phyloP scores from a whole-genome alignment of 2,797 vertebrate species.

The Scolopax rusticola region DNA sequence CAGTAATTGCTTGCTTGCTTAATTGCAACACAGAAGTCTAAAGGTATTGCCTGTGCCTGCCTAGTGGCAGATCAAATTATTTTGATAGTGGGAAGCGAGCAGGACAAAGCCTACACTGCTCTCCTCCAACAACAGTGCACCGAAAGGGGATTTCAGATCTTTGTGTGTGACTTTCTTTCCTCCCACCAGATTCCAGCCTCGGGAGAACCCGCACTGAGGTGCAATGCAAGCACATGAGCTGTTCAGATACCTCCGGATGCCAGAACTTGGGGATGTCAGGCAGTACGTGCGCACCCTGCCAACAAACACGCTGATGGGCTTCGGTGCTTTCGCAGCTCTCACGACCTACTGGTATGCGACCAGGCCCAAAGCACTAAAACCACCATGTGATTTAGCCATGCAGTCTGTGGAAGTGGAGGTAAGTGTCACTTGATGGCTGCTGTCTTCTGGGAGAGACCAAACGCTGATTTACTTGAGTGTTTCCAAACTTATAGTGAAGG shows the following conservation, averaged over 20 bases:
- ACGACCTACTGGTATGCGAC: constrained; percentile 92
- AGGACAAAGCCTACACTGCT: background rate
- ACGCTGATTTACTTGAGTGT: background rate
- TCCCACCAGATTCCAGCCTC: constrained; percentile 58
- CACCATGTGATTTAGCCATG: constrained; percentile 86
- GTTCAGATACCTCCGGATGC: constrained; percentile 86
- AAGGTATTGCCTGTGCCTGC: background rate
- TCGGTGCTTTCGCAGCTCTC: constrained; percentile 88
- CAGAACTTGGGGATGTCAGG: constrained; percentile 86
- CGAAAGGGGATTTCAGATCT: background rate
- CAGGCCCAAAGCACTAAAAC: constrained; percentile 86
- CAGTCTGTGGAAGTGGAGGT: constrained; percentile 91
- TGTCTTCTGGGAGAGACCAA: background rate
- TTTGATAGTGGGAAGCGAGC: background rate
- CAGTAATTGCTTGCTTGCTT: background rate
- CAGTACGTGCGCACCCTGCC: constrained; percentile 87
- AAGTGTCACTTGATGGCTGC: constrained; percentile 48
- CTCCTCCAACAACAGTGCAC: background rate
- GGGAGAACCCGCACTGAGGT: background rate
- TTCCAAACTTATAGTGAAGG: background rate
- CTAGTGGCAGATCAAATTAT: background rate
- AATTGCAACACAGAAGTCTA: background rate
- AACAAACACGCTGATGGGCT: constrained; percentile 86
- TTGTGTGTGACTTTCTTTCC: background rate
- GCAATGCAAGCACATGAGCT: constrained; percentile 90